A percentile compares a stretch with the other conserved stretches of the same genome.
Conservation (phyloP, 35 echinoderm and acorn worm genomes). For the Ptychodera flava region DNA sequence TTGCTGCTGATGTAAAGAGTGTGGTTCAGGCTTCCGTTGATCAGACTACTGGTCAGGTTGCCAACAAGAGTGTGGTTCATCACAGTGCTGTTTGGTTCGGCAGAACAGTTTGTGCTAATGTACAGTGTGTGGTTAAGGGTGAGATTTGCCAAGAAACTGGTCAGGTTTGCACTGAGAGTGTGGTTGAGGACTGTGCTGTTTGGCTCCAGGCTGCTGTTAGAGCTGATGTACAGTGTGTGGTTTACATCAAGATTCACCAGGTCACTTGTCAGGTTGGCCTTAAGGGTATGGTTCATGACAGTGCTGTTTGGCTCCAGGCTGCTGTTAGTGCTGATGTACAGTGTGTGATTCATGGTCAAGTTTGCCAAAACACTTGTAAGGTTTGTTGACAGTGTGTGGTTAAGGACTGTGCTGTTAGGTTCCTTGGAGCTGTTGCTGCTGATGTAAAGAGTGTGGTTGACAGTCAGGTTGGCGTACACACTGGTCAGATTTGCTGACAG, state of each 20-base stretch:
- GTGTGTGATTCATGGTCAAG: neutral
- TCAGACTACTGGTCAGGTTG: no score
- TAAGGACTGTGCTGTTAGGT: neutral
- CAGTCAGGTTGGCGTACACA: constrained; percentile 19
- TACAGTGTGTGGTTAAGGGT: neutral
- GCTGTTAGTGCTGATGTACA: neutral
- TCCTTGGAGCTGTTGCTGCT: neutral
- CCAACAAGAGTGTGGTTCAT: no score
- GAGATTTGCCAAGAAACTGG: neutral
- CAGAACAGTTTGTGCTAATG: neutral
- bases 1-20: no score
- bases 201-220: neutral
- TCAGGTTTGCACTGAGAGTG: neutral
- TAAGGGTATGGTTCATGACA: neutral
- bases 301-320: neutral
- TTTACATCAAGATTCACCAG: neutral
- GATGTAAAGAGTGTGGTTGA: neutral
- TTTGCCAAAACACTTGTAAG: neutral
- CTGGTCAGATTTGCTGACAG: constrained; percentile 13
- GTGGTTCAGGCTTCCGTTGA: no score
- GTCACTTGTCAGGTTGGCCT: neutral
- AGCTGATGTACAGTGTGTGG: neutral
- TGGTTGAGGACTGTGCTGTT: neutral
- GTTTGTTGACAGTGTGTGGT: neutral
- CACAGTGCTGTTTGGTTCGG: no score